Base-by-base conservation (phyloP, 2,113 vertebrate species). In the Oncorhynchus masou region DNA sequence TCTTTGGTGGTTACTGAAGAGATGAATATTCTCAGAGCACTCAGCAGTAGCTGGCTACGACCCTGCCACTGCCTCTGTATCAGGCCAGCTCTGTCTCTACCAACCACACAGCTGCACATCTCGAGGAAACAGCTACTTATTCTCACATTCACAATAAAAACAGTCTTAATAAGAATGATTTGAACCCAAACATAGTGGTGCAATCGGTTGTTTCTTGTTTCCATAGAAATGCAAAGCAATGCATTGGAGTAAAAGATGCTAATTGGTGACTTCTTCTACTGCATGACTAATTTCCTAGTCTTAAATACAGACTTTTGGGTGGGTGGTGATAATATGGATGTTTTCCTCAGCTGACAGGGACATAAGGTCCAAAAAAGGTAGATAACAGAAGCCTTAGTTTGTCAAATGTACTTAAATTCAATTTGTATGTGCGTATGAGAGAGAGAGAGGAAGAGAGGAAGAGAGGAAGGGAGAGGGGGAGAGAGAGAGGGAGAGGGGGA, bases 1-100 rank as follows among this genome's bases (percentile, higher is more conserved):
- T 88, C 86, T 86, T 88, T 83, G 76, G 83, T 87, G 85, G 81
- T 83, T 83, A 82, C 79, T 67, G 79, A 75, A 80, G 73, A 88
- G 89, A 87, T 87, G 81, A 85, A 88, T 75, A 39, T n/a, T 73
- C 49, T 8, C 70, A 12, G 48, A 60, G 57, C 27, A 45, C 27
- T 49, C 27, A 29, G 66, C 51, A 16, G 31, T 27, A 16, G 49
- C 49, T 54, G 4, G 49, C 49, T 54, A 20, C 24, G 64, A 9
- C 24, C 29, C 13, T 45, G 31, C 7, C 19, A 12, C 4, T 19
- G 13, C 6, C 9, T 24, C 25, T 15, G 65, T 13, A 62, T 22
- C 59, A 24, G 59, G 59, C 24, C 65, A 67, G 25, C 22, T 25
- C n/a, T n/a, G 9, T 11, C 39, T 45, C 39, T 11, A 45, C 39